Base-by-base conservation (phyloP, 2,888 invertebrate species). In the Chesias legatella region DNA sequence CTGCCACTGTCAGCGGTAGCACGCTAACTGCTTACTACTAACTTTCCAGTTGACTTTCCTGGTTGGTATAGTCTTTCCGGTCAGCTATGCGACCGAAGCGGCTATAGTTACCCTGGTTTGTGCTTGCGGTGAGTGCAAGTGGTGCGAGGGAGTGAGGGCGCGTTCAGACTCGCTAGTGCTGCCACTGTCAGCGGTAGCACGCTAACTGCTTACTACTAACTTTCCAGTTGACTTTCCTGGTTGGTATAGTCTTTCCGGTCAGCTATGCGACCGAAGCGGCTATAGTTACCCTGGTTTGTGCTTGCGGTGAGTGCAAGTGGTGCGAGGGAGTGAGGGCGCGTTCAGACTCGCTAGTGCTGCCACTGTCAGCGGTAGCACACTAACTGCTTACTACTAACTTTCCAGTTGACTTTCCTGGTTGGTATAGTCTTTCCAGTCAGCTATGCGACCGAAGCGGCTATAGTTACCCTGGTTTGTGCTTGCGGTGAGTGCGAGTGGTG, bases 21-120 rank as follows among this genome's bases (percentile, higher is more conserved):
- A 43, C 90, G 89, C 67, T 85, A 89, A 11, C 90, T 89, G 64
- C 91, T 90, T 59, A 93, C 89, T n/a, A n/a, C n/a, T n/a, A n/a
- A n/a, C n/a, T n/a, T n/a, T n/a, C n/a, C n/a, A n/a, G n/a, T n/a
- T n/a, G n/a, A n/a, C n/a, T n/a, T n/a, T n/a, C n/a, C n/a, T n/a
- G n/a, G n/a, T n/a, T n/a, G n/a, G n/a, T n/a, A n/a, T n/a, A n/a
- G n/a, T n/a, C n/a, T n/a, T n/a, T n/a, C n/a, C n/a, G n/a, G n/a
- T n/a, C n/a, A n/a, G n/a, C n/a, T n/a, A n/a, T n/a, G n/a, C n/a
- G n/a, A n/a, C n/a, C n/a, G n/a, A n/a, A n/a, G n/a, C n/a, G n/a
- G n/a, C n/a, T n/a, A n/a, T n/a, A n/a, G n/a, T n/a, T n/a, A n/a
- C n/a, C n/a, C n/a, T n/a, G n/a, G 38, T 51, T 35, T 57, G 61